Evolutionary conservation across 2,888 invertebrate genomes (phyloP).

Genomic region (Stenchaetothrips biformis): DNA sequence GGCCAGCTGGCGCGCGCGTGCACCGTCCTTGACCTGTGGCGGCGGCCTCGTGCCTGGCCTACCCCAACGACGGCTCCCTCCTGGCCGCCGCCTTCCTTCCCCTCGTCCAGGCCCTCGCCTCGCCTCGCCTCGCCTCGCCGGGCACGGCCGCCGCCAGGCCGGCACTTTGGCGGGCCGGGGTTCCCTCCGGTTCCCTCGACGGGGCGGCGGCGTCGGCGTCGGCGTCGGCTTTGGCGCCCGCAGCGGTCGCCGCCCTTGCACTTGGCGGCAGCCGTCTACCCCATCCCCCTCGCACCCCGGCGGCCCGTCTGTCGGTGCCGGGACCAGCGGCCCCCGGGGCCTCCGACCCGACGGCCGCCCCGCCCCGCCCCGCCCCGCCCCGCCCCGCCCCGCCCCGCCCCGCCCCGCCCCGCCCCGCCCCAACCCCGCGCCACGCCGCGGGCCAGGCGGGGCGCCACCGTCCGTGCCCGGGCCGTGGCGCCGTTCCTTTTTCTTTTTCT

Average conservation of each 20-base stretch:
- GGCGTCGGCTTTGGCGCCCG: constrained; percentile 18
- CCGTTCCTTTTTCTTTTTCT: neutral
- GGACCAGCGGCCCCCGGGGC: no score
- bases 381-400: neutral
- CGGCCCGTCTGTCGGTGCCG: no score
- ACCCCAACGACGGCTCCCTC: neutral
- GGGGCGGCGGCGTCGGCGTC: neutral
- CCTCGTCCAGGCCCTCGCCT: neutral
- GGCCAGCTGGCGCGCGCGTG: neutral
- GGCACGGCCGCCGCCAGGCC: neutral
- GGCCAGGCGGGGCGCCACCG: neutral
- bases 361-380: neutral
- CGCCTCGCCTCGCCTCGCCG: neutral
- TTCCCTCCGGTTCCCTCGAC: neutral
- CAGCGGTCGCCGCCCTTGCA: constrained; percentile 21
- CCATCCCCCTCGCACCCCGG: neutral
- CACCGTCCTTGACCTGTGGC: neutral
- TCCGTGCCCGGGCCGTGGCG: neutral
- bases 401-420: neutral
- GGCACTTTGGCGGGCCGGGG: neutral
- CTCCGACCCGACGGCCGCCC: no score
- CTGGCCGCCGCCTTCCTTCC: neutral
- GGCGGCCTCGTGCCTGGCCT: neutral
- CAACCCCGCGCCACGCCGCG: neutral
- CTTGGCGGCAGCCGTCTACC: constrained; percentile 15